Evolutionary conservation across 2,797 vertebrate species (phyloP), one percentile per base, ranked within the genome.

Genomic region (Pempheris klunzingeri): DNA sequence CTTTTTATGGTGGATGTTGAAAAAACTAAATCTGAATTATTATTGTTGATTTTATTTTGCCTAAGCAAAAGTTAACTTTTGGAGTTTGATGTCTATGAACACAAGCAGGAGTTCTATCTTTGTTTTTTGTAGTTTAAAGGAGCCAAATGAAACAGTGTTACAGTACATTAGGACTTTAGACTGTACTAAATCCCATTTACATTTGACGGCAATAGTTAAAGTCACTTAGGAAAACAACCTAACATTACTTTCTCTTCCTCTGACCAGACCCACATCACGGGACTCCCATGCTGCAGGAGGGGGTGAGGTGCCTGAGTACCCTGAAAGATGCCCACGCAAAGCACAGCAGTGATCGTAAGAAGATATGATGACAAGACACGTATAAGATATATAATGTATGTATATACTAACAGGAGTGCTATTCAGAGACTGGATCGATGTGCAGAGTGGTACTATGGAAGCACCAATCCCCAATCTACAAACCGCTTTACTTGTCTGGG

Each of bases 251-350:
- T 24, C 20, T 39, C 24, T 9, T 32, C 26, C 50, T 60, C n/a
- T 54, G 2, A 49, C 1, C 76, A 98, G 97, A 97, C 78, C 96
- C 96, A 2, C 96, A 97, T 83, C 97, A 97, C 0, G 97, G 97
- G 54, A 97, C 97, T 0, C 97, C 97, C 0, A 96, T 97, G 97
- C 92, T 98, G 62, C 90, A 97, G 91, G 96, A 97, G 1, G 97
- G 97, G 0, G 96, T 98, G 69, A 94, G 90, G 74, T 97, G 97
- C n/a, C 74, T 97, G 32, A 96, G 95, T 0, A 87, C 95, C 0
- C 95, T 96, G 91, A 93, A 92, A 81, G 95, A 96, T 20, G 92
- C 93, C n/a, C 92, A 95, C 80, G 94, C 94, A 0, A 96, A 95
- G 90, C 95, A 95, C 82, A 88, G 84, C 72, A 88, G 77, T 2